Percentiles rank a stretch among this genome's conserved stretches.
Conservation (phyloP, 2,113 vertebrate species). For the Illadopsis cleaveri region DNA sequence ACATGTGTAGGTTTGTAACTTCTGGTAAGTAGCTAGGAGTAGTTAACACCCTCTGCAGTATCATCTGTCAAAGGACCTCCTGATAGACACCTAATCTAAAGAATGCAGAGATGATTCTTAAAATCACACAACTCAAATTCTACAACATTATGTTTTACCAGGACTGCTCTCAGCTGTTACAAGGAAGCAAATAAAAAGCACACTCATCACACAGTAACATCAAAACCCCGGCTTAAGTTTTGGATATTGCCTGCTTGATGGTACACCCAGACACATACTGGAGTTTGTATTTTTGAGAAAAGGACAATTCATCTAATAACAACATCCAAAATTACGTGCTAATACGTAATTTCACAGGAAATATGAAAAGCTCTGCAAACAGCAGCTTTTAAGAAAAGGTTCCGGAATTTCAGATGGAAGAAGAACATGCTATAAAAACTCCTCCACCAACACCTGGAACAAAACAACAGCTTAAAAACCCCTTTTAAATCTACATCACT, state of each 20-base stretch:
- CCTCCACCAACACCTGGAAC: background rate
- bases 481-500: background rate
- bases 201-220: background rate
- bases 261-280: background rate
- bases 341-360: background rate
- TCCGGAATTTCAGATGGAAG: background rate
- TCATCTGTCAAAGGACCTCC: background rate
- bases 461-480: background rate
- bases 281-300: background rate
- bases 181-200: background rate
- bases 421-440: background rate
- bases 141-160: accelerated
- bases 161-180: background rate
- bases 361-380: background rate
- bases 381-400: background rate
- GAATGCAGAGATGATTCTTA: background rate
- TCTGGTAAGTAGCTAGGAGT: background rate
- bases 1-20: background rate
- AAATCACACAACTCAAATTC: background rate
- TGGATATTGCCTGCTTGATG: background rate
- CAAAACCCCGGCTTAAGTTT: background rate
- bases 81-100: background rate
- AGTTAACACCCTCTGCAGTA: background rate
- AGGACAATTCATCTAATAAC: background rate
- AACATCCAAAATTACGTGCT: background rate